Base-by-base conservation (phyloP, 2,797 vertebrate species). In the Champsocephalus esox region DNA sequence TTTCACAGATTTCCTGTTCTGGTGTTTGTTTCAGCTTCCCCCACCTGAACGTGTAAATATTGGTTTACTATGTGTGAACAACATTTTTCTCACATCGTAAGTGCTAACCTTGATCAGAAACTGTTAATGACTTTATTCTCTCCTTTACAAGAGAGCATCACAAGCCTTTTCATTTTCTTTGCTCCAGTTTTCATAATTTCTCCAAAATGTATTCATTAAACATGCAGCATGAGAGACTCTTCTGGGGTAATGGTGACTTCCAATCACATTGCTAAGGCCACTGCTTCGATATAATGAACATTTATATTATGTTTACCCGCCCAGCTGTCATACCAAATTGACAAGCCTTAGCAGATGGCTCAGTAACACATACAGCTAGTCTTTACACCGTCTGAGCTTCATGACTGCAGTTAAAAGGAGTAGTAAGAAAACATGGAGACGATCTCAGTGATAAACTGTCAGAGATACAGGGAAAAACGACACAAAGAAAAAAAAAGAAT, bases 261-360 rank as follows among this genome's bases (percentile, higher is more conserved):
- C 10, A 13, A 70, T 62, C 48, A 38, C 21, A 38, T 55, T 17
- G 19, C 4, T 28, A 28, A 24, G 5, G 16, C 32, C 12, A 43
- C 16, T 21, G 57, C 32, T 46, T 57, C 13, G 21, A 16, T 38
- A 45, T 9, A 54, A 58, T 41, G 45, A 10, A 24, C 0, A 57
- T 17, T 9, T 12, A 60, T 12, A 12, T 58, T 77, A 38, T 62
- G n/a, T 63, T 52, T 60, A 45, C n/a, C 34, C 0, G 38, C 32
- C 62, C 62, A 66, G 66, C 79, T 82, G 81, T 66, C 71, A 61
- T 28, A 34, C 7, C 17, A 63, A 34, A 76, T 70, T 48, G 45
- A 28, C 61, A 70, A 72, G 66, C 64, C 62, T 75, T 57, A 67
- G 49, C 73, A 75, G 73, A 69, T 69, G 70, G 68, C 67, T 79